A percentile compares a stretch with the other conserved stretches of the same genome.
Evolutionary conservation across 2,113 vertebrate species (phyloP).

Genomic region (Miniopterus natalensis): DNA sequence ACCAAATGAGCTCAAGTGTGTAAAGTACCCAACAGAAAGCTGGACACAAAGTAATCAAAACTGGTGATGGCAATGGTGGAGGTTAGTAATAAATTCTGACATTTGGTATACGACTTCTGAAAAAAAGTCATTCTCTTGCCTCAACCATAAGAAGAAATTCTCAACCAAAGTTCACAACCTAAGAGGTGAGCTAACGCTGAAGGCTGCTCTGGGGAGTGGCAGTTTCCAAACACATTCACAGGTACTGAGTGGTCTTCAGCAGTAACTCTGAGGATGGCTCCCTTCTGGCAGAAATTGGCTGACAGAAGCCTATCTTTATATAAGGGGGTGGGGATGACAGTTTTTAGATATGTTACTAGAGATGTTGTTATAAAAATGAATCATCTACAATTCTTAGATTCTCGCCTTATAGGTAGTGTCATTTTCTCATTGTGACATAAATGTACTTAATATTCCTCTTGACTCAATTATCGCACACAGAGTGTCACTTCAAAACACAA

Average conservation of each 20-base stretch:
- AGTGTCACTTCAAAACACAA: conserved; percentile 74
- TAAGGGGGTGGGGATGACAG: not conserved
- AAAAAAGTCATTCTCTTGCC: not conserved
- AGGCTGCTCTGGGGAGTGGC: not conserved
- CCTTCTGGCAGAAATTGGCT: not conserved
- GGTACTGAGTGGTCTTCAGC: not conserved
- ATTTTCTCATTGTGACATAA: conserved; percentile 76
- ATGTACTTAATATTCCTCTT: conserved; percentile 71
- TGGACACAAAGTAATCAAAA: not conserved
- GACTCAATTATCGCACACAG: conserved; percentile 65
- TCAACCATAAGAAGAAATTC: conserved; percentile 15
- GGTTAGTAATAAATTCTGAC: not conserved
- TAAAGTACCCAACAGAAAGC: not conserved
- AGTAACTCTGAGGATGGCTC: not conserved
- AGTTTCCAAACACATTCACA: not conserved
- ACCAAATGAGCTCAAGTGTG: not conserved
- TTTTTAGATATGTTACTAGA: conserved; percentile 48
- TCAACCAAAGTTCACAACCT: not conserved
- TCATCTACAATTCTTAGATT: conserved; percentile 44
- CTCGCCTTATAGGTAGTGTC: conserved; percentile 58
- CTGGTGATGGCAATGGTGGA: not conserved
- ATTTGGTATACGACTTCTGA: not conserved
- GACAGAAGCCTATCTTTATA: not conserved
- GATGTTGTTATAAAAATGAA: conserved; percentile 56
- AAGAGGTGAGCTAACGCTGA: not conserved